Percentiles rank a stretch among this genome's conserved stretches.
Conservation (phyloP, 2,113 vertebrate species). For the Corvus hawaiiensis region DNA sequence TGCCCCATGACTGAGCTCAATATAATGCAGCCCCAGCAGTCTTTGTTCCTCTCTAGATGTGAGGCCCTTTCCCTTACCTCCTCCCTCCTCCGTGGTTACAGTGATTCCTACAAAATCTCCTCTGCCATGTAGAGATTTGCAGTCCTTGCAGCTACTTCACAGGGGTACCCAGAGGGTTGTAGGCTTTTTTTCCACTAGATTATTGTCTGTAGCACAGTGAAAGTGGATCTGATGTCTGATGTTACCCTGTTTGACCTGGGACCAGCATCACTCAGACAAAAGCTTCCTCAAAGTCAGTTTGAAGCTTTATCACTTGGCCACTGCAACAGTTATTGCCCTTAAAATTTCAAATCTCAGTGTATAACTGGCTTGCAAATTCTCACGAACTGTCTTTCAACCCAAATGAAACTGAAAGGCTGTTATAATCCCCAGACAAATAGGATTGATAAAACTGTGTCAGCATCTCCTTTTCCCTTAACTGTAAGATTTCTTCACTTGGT, state of each 20-base stretch:
- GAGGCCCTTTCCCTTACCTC: background rate
- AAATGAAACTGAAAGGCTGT: conserved; percentile 4
- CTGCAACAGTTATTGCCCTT: background rate
- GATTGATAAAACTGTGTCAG: background rate
- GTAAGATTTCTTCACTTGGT: background rate
- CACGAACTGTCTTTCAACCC: background rate
- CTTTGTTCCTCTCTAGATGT: accelerated
- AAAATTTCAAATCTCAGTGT: conserved; percentile 4
- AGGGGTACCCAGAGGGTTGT: accelerated
- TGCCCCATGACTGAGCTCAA: background rate
- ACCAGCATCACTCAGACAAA: background rate
- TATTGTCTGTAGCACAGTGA: background rate
- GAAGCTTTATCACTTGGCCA: background rate
- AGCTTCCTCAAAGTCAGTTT: background rate
- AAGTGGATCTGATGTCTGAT: background rate
- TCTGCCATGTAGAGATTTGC: background rate
- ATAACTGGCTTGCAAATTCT: conserved; percentile 4
- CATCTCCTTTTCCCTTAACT: background rate
- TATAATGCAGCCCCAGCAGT: accelerated
- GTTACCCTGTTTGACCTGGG: background rate
- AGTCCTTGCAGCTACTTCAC: accelerated
- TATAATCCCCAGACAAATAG: conserved; percentile 38
- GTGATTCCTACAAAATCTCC: background rate
- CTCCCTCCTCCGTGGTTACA: accelerated
- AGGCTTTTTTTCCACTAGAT: background rate